phyloP scores from a whole-genome alignment of 2,797 vertebrate species.

The Scyliorhinus canicula region DNA sequence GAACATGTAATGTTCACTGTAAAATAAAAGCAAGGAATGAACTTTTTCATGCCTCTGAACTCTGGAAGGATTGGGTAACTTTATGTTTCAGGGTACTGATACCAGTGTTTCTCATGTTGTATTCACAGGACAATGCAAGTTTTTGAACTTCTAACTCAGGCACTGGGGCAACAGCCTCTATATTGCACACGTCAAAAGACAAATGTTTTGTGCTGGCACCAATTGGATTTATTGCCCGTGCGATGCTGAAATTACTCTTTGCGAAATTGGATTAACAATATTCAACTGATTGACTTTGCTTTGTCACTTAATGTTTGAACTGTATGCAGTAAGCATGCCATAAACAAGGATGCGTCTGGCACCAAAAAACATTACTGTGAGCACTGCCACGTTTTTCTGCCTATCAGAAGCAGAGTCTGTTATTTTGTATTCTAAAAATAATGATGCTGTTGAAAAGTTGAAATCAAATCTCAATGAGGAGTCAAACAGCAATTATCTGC shows the following conservation, averaged over 20 bases:
- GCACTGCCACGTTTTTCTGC: neutral
- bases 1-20: neutral
- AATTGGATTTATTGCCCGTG: neutral
- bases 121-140: neutral
- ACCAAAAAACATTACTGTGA: neutral
- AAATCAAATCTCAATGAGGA: neutral
- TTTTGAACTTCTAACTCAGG: neutral
- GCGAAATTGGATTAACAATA: neutral
- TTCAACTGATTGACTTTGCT: neutral
- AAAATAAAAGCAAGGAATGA: conserved; percentile 6
- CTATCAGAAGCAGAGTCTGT: neutral
- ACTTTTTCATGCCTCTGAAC: neutral
- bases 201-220: neutral
- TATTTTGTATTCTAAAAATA: neutral
- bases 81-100: neutral
- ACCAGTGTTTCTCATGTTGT: too few relatives aligned
- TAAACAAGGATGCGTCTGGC: neutral
- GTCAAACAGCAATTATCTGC: neutral
- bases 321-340: neutral
- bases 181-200: too few relatives aligned
- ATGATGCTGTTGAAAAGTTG: neutral
- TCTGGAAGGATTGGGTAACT: neutral
- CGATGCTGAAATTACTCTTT: neutral
- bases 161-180: neutral
- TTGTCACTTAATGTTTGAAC: neutral